These are phyloP conservation scores for Zaprionus capensis DNA, from an alignment of 1,140 invertebrate genomes.

Conservation along the genomic window DNA sequence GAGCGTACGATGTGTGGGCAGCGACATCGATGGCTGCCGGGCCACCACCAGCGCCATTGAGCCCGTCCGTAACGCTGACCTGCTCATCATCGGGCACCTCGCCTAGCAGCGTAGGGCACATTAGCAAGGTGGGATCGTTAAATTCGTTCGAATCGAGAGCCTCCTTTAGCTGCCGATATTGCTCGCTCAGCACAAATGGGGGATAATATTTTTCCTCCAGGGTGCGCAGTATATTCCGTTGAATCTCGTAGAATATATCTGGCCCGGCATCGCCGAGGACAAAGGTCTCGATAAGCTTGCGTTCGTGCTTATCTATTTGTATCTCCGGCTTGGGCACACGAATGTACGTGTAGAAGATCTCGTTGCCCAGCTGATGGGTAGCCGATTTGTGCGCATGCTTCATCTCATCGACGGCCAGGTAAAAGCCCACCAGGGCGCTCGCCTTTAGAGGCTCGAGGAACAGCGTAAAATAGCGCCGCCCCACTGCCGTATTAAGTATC, in stretches of 20 bases:
- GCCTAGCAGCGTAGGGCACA: conserved; percentile 51
- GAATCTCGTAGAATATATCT: conserved; percentile 94
- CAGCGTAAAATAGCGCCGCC: conserved; percentile 90
- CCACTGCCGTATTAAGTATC: conserved; percentile 89
- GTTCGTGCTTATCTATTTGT: conserved; percentile 85
- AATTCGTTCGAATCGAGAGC: conserved; percentile 89
- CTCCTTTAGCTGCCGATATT: conserved; percentile 91
- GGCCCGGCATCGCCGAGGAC: conserved; percentile 92
- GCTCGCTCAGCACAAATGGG: conserved; percentile 93
- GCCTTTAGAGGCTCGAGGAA: conserved; percentile 93
- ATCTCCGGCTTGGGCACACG: conserved; percentile 91
- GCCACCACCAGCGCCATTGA: conserved; percentile 47
- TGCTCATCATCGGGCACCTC: conserved; percentile 76
- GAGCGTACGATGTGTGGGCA: conserved; percentile 93
- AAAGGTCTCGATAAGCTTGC: conserved; percentile 94
- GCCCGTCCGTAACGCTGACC: conserved; percentile 62
- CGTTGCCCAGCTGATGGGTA: conserved; percentile 94
- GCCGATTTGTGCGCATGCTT: conserved; percentile 88
- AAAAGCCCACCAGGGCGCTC: conserved; percentile 93
- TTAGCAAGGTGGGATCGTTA: conserved; percentile 78
- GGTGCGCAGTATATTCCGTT: conserved; percentile 90
- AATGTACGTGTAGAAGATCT: conserved; percentile 95
- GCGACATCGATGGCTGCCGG: conserved; percentile 87
- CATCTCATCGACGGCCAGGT: conserved; percentile 94
- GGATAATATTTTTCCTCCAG: conserved; percentile 95